Conservation (phyloP, 2,113 vertebrate species). For the Pollachius pollachius region DNA sequence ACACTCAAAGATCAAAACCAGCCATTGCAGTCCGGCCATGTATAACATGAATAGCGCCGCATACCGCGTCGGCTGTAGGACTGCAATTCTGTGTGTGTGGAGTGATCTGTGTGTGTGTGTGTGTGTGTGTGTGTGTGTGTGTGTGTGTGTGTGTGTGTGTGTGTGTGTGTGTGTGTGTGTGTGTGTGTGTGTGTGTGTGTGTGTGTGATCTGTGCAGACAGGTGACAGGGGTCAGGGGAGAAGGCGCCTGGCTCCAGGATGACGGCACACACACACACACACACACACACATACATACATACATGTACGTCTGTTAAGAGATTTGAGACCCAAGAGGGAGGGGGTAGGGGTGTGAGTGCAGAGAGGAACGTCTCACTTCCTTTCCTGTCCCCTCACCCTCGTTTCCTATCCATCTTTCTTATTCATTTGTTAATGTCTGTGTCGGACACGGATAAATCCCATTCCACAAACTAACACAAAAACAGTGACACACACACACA, state of each 20-base stretch:
- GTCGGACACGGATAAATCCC: no score
- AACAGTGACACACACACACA: not conserved
- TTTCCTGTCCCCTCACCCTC: no score
- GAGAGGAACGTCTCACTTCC: not conserved
- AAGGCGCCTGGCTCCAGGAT: constrained; percentile 55
- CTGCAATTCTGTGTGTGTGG: no score
- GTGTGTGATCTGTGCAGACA: constrained; percentile 62
- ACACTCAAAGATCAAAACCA: no score
- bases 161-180: no score
- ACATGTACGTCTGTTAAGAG: constrained; percentile 1
- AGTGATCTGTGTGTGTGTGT: no score
- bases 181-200: constrained; percentile 12
- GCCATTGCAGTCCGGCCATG: no score
- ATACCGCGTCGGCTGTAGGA: no score
- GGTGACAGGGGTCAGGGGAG: constrained; percentile 63
- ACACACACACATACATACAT: constrained; percentile 25
- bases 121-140: no score
- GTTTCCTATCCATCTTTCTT: not conserved
- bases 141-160: no score
- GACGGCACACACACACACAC: constrained; percentile 39
- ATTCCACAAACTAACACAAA: not conserved
- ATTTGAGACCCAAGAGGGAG: constrained; percentile 36
- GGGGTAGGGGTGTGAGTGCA: not conserved
- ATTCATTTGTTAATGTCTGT: not conserved
- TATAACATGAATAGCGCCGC: no score